phyloP scores from a whole-genome alignment of 1,140 invertebrate genomes.

The Coptotermes formosanus region DNA sequence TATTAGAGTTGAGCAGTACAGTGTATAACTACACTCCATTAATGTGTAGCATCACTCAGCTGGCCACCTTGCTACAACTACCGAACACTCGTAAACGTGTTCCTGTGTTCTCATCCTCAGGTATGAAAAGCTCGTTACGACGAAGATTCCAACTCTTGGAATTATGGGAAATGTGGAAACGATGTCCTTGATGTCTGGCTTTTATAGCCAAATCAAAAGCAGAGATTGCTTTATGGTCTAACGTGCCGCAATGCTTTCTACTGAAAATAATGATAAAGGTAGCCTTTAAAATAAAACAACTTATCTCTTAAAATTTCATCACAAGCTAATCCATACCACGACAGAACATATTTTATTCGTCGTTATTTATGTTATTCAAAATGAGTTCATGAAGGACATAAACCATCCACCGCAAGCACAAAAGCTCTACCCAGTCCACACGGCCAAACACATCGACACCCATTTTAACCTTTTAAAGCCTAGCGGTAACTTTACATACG shows the following conservation, averaged over 20 bases:
- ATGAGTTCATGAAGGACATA: too few relatives aligned
- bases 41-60: not conserved
- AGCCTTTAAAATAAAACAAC: too few relatives aligned
- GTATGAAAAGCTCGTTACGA: constrained; percentile 14
- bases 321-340: too few relatives aligned
- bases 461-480: too few relatives aligned
- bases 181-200: constrained; percentile 7
- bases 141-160: not conserved
- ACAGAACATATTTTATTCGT: too few relatives aligned
- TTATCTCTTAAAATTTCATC: too few relatives aligned
- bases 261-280: not conserved
- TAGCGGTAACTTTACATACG: too few relatives aligned
- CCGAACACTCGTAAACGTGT: not conserved
- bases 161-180: not conserved
- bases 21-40: not conserved
- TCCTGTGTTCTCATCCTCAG: constrained; percentile 1
- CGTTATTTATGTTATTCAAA: too few relatives aligned
- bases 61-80: not conserved
- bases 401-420: too few relatives aligned
- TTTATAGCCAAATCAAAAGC: not conserved
- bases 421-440: too few relatives aligned
- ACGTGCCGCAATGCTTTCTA: not conserved
- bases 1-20: not conserved
- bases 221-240: not conserved
- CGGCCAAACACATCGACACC: too few relatives aligned